These are phyloP conservation scores for Poecilus cupreus DNA, from an alignment of 2,888 invertebrate genomes.

Conservation along the genomic window DNA sequence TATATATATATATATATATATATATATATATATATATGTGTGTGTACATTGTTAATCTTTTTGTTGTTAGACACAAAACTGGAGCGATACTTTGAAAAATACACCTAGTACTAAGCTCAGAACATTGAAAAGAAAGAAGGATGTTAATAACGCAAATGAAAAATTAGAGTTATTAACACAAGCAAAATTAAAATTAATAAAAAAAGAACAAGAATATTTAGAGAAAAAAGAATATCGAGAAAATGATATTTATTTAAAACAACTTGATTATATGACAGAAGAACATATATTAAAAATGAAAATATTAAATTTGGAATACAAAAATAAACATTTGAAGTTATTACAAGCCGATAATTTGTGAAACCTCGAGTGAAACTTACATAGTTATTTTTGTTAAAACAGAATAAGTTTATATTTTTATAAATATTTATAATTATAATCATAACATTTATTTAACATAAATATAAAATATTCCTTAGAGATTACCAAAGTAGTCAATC, in stretches of 20 bases:
- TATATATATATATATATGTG: background rate
- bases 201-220: background rate
- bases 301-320: background rate
- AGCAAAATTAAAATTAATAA: no score
- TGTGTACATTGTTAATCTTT: no score
- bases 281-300: background rate
- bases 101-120: background rate
- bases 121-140: background rate
- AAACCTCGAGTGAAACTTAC: no score
- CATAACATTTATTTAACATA: no score
- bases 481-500: background rate
- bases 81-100: background rate
- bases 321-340: background rate
- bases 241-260: background rate
- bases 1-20: no score
- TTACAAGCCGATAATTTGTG: no score
- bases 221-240: background rate
- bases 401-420: no score
- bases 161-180: background rate
- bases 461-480: no score
- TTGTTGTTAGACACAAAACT: background rate
- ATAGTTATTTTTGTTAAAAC: no score
- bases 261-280: background rate
- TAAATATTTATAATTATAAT: no score
- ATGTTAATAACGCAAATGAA: background rate